A percentile compares a stretch with the other conserved stretches of the same genome.
Evolutionary conservation across 2,113 vertebrate species (phyloP).

Genomic region (Amazona guildingii): DNA sequence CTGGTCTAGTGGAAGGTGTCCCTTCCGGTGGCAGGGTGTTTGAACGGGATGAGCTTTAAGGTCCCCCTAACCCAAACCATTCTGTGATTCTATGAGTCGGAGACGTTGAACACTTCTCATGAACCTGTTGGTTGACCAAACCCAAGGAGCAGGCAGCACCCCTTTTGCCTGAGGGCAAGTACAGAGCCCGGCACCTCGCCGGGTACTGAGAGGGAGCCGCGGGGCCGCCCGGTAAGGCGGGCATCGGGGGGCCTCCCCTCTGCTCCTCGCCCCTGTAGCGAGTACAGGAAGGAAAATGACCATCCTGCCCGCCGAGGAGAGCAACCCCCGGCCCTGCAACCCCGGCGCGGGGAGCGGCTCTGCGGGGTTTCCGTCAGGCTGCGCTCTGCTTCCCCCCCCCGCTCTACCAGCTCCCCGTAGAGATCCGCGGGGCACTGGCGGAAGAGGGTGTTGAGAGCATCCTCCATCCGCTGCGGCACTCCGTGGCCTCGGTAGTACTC

Average conservation of each 20-base stretch:
- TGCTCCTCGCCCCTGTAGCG: too few species aligned
- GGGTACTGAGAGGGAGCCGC: accelerated
- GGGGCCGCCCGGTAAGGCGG: background rate
- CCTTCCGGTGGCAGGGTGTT: background rate
- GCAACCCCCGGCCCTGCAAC: background rate
- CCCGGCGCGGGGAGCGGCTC: background rate
- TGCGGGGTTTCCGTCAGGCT: background rate
- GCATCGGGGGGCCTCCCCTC: background rate
- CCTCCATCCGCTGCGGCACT: conserved; percentile 75
- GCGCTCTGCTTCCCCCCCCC: background rate
- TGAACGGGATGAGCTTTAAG: background rate
- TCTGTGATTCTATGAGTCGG: background rate
- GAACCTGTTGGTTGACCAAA: background rate
- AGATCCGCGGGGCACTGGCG: conserved; percentile 71
- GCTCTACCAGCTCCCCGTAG: conserved; percentile 82
- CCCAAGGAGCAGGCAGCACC: accelerated
- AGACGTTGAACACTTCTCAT: accelerated
- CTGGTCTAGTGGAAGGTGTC: background rate
- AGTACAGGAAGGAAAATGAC: background rate
- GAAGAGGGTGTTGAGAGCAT: conserved; percentile 76
- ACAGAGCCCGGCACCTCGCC: too few species aligned
- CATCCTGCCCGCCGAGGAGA: background rate
- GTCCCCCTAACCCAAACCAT: background rate
- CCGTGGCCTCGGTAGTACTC: conserved; percentile 74
- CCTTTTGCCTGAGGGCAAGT: too few species aligned